A percentile compares a stretch with the other conserved stretches of the same genome.
These are phyloP conservation scores for Watsonalla binaria DNA, from an alignment of 2,888 invertebrate genomes.

Conservation along the genomic window DNA sequence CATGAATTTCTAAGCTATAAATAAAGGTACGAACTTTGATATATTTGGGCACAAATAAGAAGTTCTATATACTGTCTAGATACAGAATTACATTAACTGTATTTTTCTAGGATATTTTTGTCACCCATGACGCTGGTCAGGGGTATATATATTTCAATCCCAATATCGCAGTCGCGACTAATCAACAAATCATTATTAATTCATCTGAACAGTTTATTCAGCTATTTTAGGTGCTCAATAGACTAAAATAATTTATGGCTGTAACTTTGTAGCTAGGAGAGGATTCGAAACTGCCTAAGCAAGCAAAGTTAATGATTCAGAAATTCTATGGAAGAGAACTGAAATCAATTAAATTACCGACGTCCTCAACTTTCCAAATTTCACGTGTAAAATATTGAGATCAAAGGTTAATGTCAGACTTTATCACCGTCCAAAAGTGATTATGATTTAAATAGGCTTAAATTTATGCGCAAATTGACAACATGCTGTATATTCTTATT, in stretches of 20 bases:
- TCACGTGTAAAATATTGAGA: slow-evolving; percentile 28
- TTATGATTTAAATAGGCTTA: neutral
- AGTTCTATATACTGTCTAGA: too few relatives aligned
- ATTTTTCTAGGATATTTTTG: too few relatives aligned
- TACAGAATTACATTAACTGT: too few relatives aligned
- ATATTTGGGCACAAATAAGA: too few relatives aligned
- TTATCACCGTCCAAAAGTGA: neutral
- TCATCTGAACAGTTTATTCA: too few relatives aligned
- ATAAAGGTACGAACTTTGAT: neutral
- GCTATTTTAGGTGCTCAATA: neutral
- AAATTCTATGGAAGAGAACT: slow-evolving; percentile 39
- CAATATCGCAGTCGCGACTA: too few relatives aligned
- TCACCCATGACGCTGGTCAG: too few relatives aligned
- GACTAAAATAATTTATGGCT: neutral
- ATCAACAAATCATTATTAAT: too few relatives aligned
- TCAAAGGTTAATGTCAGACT: slow-evolving; percentile 20
- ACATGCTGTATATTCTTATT: neutral
- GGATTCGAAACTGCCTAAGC: slow-evolving; percentile 24
- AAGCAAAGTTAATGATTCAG: slow-evolving; percentile 44
- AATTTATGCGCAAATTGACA: neutral
- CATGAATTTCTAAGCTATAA: neutral
- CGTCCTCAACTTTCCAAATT: slow-evolving; percentile 30
- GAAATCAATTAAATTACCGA: slow-evolving; percentile 46
- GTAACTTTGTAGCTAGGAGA: slow-evolving; percentile 7
- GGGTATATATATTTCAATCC: too few relatives aligned